Base-by-base conservation (phyloP, 2,888 invertebrate genomes). In the Blera fallax region DNA sequence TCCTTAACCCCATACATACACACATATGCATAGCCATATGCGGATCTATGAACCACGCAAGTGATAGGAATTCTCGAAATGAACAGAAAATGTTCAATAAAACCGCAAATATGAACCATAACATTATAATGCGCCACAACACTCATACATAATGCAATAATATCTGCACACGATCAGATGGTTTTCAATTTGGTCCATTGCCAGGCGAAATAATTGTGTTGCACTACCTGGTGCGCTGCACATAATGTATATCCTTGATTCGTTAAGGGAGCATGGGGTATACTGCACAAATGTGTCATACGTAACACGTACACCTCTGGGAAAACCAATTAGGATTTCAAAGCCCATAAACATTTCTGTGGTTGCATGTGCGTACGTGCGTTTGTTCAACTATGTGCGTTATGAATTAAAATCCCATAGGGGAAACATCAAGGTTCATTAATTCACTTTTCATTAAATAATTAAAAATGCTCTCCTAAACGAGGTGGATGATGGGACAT, bases 251-350 rank as follows among this genome's bases (percentile, higher is more conserved):
- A 72, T 65, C 77, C 65, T 77, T 77, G 72, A 82, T 77, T 77
- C 54, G 64, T 58, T 72, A 24, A 6, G 69, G 64, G 50, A 72
- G 8, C 37, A 11, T 29, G 18, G 27, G 27, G 62, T 56, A 24
- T 8, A n/a, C n/a, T 34, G 34, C 11, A 48, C 32, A 34, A 65
- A 70, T 43, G 64, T 27, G 65, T 70, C 37, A 72, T 18, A 65
- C 64, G 18, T 50, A 54, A 72, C 67, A 78, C 62, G 56, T 70
- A 74, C 58, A 65, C 80, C 80, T 80, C 14, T 74, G 84, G 84
- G 65, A 84, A 84, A 84, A 80, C 70, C 79, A 84, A 84, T 84
- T 84, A 84, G 84, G 70, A 76, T 84, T 84, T 76, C 80, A 80
- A 84, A 83, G 79, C 74, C 73, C 73, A 84, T 74, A 74, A 76